Evolutionary conservation across 2,888 invertebrate species (phyloP).

Genomic region (Anorthoa munda): DNA sequence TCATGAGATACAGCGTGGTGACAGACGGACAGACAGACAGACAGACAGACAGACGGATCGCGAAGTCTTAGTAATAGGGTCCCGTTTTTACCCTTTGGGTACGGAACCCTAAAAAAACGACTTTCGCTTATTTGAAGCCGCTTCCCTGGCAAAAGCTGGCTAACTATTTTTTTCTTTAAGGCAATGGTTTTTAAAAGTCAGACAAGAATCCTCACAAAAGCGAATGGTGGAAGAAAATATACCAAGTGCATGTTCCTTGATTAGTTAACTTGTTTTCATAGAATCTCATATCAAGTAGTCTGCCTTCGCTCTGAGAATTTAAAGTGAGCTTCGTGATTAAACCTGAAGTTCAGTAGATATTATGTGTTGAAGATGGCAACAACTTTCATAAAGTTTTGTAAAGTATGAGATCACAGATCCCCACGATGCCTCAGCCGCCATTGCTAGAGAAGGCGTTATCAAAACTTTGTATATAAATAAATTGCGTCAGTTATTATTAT

Average conservation of each 20-base stretch:
- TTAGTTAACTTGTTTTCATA: slow-evolving; percentile 9
- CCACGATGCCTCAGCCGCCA: too few species aligned
- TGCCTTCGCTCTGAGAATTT: not conserved
- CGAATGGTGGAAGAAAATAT: not conserved
- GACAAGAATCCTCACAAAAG: not conserved
- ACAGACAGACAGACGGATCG: too few species aligned
- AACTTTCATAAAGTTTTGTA: slow-evolving; percentile 29
- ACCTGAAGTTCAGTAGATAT: slow-evolving; percentile 20
- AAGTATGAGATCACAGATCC: slow-evolving; percentile 33
- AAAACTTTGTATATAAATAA: too few species aligned
- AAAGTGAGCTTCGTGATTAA: slow-evolving; percentile 28
- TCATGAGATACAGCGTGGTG: too few species aligned
- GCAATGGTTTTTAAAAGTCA: not conserved
- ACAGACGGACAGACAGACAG: too few species aligned
- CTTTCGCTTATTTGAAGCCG: too few species aligned
- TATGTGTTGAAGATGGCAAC: slow-evolving; percentile 1
- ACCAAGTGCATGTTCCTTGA: not conserved
- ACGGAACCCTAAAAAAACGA: too few species aligned
- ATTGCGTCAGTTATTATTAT: too few species aligned
- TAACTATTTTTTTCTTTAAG: not conserved
- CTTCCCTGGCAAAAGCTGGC: too few species aligned
- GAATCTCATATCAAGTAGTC: slow-evolving; percentile 22
- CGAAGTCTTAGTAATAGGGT: too few species aligned
- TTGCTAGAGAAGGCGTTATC: too few species aligned
- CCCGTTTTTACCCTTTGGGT: too few species aligned